Percentiles rank a stretch among this genome's conserved stretches.
These are phyloP conservation scores for Muntiacus reevesi DNA, from an alignment of 2,113 vertebrate genomes.

Conservation along the genomic window DNA sequence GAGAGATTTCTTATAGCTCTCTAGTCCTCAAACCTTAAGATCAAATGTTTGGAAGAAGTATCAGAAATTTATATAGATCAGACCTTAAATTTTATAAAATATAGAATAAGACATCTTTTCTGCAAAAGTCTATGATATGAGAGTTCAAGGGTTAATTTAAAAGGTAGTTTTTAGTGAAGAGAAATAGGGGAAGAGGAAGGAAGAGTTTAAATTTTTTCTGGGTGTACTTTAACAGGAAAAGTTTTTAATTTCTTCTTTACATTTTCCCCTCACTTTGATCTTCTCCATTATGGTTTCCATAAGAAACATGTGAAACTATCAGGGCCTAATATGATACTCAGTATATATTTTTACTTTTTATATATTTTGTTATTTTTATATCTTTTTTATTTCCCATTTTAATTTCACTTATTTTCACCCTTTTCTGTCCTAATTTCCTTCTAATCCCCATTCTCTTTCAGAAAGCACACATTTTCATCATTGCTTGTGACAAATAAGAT, in stretches of 20 bases:
- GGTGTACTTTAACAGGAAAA: neutral
- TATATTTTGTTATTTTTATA: neutral
- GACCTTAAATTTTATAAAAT: neutral
- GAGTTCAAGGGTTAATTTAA: neutral
- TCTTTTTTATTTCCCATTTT: neutral
- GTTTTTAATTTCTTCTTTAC: neutral
- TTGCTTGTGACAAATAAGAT: neutral
- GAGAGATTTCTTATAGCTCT: neutral
- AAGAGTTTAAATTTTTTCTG: neutral
- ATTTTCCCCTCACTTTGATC: neutral
- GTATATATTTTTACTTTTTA: neutral
- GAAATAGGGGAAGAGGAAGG: neutral
- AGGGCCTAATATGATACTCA: neutral
- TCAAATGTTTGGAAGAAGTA: neutral
- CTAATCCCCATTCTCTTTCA: neutral
- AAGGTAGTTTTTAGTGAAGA: neutral
- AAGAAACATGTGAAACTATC: neutral
- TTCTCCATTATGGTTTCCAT: neutral
- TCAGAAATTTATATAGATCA: neutral
- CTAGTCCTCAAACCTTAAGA: neutral
- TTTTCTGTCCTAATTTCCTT: neutral
- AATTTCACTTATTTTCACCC: neutral
- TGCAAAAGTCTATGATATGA: neutral
- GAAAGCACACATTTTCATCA: neutral
- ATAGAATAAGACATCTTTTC: neutral